phyloP scores from a whole-genome alignment of 2,113 vertebrate species.

The Cyanoderma ruficeps region DNA sequence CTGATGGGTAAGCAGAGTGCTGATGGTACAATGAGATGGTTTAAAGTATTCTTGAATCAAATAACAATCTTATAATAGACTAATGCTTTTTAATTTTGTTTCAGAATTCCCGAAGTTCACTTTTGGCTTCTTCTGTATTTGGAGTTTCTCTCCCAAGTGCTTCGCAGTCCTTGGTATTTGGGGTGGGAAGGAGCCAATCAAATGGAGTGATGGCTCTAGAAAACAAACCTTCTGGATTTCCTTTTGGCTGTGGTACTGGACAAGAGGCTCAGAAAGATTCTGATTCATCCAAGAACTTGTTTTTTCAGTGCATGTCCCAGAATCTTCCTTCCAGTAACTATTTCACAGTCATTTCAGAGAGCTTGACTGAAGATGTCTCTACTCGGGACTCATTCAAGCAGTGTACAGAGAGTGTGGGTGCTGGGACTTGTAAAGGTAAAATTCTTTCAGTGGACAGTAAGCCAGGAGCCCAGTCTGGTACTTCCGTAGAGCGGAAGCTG shows the following conservation, averaged over 20 bases:
- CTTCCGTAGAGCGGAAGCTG: constrained; percentile 80
- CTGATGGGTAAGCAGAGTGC: neutral
- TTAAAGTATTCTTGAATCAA: neutral
- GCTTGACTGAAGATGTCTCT: constrained; percentile 82
- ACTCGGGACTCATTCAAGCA: constrained; percentile 78
- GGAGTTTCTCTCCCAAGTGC: constrained; percentile 74
- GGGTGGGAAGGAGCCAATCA: constrained; percentile 82
- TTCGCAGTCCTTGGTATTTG: constrained; percentile 82
- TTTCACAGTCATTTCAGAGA: constrained; percentile 90
- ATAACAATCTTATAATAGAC: neutral
- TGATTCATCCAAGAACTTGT: constrained; percentile 90
- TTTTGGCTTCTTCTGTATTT: constrained; percentile 78
- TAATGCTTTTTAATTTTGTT: constrained; percentile 52
- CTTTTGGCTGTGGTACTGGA: constrained; percentile 80
- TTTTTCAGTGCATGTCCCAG: constrained; percentile 98
- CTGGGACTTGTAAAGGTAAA: constrained; percentile 74
- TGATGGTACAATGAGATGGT: neutral
- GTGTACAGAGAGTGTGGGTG: constrained; percentile 69
- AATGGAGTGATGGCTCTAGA: constrained; percentile 84
- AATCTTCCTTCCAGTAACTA: constrained; percentile 88
- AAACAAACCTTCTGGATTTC: constrained; percentile 84
- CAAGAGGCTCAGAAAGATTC: constrained; percentile 82
- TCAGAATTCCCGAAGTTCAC: constrained; percentile 84
- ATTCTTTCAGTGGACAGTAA: constrained; percentile 79
- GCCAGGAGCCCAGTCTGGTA: constrained; percentile 79